Percentiles rank a stretch among this genome's conserved stretches.
These are phyloP conservation scores for Bombus fervidus DNA, from an alignment of 1,140 invertebrate species.

Conservation along the genomic window DNA sequence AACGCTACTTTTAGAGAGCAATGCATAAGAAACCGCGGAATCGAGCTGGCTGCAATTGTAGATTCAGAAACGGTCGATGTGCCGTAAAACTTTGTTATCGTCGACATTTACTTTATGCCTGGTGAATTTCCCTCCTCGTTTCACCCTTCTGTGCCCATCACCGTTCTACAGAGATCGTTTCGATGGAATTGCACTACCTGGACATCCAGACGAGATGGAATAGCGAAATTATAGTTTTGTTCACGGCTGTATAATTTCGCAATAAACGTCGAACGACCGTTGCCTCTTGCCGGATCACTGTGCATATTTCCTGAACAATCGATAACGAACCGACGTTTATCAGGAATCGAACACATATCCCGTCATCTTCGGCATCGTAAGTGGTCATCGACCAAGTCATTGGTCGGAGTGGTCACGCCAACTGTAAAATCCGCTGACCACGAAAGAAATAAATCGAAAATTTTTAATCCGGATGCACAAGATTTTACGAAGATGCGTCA, in stretches of 20 bases:
- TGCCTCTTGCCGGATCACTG: constrained; percentile 53
- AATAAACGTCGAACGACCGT: constrained; percentile 55
- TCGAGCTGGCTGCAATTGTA: constrained; percentile 18
- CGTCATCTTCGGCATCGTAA: constrained; percentile 3
- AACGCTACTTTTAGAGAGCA: neutral
- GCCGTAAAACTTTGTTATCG: constrained; percentile 50
- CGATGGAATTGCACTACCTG: constrained; percentile 1
- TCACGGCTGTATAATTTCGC: constrained; percentile 63
- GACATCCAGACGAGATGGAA: neutral
- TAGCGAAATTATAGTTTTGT: constrained; percentile 65
- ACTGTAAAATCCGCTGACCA: neutral
- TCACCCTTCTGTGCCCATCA: neutral
- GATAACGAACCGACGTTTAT: constrained; percentile 51
- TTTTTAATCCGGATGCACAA: neutral
- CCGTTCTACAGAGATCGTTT: neutral
- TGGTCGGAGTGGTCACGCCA: neutral
- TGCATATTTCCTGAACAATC: constrained; percentile 55
- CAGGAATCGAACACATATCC: neutral
- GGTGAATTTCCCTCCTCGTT: constrained; percentile 10
- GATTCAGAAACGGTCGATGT: constrained; percentile 32
- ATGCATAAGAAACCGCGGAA: neutral
- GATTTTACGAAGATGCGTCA: neutral
- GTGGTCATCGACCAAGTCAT: neutral
- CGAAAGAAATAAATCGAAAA: neutral
- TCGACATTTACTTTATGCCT: constrained; percentile 34